phyloP scores from a whole-genome alignment of 2,888 invertebrate genomes.

The Drosophila eohydei region DNA sequence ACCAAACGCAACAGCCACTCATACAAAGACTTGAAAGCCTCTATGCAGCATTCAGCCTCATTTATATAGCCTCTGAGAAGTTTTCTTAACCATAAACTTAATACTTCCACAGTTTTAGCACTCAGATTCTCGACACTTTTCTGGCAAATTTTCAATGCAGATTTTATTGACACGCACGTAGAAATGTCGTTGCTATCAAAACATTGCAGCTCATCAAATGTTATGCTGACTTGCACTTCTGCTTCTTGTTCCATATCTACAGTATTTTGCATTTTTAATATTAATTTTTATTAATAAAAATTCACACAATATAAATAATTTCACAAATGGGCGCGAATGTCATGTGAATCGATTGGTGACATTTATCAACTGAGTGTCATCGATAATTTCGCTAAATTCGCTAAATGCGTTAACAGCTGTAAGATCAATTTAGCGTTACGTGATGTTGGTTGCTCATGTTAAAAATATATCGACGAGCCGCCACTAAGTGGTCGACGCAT shows the following conservation, averaged over 20 bases:
- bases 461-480: background rate
- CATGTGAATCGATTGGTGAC: conserved; percentile 2
- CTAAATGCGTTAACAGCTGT: background rate
- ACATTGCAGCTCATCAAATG: conserved; percentile 47
- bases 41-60: conserved; percentile 24
- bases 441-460: conserved; percentile 1
- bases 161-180: conserved; percentile 19
- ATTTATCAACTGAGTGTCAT: background rate
- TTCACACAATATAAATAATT: background rate
- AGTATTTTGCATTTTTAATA: conserved; percentile 7
- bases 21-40: conserved; percentile 37
- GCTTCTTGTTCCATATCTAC: background rate
- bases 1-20: conserved; percentile 49
- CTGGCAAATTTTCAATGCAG: conserved; percentile 46
- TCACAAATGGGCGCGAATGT: conserved; percentile 38
- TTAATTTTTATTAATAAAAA: background rate
- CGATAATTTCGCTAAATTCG: conserved; percentile 16
- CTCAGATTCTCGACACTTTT: conserved; percentile 29
- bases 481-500: background rate
- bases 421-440: background rate
- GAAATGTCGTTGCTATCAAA: conserved; percentile 41
- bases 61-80: conserved; percentile 51
- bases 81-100: conserved; percentile 61
- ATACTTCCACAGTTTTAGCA: conserved; percentile 31
- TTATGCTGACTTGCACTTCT: conserved; percentile 14